phyloP scores from a whole-genome alignment of 2,888 invertebrate genomes.

The Acronicta alni region DNA sequence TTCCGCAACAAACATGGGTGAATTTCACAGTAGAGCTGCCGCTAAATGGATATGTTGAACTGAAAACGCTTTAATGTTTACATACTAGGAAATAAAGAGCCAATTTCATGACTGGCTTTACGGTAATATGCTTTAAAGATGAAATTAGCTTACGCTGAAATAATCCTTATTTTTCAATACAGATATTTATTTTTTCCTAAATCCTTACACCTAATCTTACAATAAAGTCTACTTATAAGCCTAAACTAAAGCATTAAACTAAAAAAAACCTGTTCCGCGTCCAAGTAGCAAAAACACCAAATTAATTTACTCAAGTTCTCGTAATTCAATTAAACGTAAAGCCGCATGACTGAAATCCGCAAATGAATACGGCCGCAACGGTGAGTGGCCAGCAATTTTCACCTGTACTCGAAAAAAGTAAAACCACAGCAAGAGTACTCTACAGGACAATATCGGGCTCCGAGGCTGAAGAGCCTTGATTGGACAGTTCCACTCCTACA shows the following conservation, averaged over 20 bases:
- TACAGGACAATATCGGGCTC: slow-evolving; percentile 65
- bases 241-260: no score
- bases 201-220: no score
- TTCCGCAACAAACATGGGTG: slow-evolving; percentile 26
- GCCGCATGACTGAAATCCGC: slow-evolving; percentile 55
- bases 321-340: slow-evolving; percentile 52
- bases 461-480: slow-evolving; percentile 61
- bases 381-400: slow-evolving; percentile 61
- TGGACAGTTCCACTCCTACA: slow-evolving; percentile 61
- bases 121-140: no score
- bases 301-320: slow-evolving; percentile 27
- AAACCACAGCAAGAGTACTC: slow-evolving; percentile 53
- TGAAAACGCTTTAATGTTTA: slow-evolving; percentile 15
- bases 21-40: slow-evolving; percentile 30
- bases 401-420: slow-evolving; percentile 59
- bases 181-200: no score
- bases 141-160: no score
- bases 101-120: slow-evolving; percentile 16
- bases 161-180: no score
- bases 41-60: slow-evolving; percentile 34
- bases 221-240: no score
- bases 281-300: slow-evolving; percentile 4
- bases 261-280: no score
- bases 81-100: slow-evolving; percentile 19
- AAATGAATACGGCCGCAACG: slow-evolving; percentile 60